Evolutionary conservation across 2,888 invertebrate genomes (phyloP), one percentile per base, ranked within the genome.

Genomic region (Rhagophthalmus giganteus): DNA sequence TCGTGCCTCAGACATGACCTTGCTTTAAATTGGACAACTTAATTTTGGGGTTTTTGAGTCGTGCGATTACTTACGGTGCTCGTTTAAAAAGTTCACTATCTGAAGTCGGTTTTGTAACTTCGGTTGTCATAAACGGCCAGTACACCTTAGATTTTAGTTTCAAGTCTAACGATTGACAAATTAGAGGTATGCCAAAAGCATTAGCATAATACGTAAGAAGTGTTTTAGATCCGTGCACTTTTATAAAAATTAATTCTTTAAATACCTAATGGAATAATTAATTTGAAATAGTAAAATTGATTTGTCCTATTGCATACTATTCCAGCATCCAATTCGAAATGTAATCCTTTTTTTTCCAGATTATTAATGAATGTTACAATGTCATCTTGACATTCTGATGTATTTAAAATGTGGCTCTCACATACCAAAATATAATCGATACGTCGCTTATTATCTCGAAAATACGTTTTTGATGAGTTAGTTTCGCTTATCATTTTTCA

Each of bases 181-280:
- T 55, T 44, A 69, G 44, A 32, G 63, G 60, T 14, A 71, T 60
- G 38, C 62, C 56, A 15, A 61, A 64, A 27, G 63, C 30, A 13
- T 60, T 55, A 14, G 67, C 64, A 46, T 61, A 65, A 28, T 59
- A 45, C 7, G 51, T 2, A 13, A 70, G 39, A 28, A 66, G 41
- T 2, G 58, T 11, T 6, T 68, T 61, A 3, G 73, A 65, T 1
- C 69, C 73, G 50, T 74, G 72, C 2, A 72, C 58, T 62, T 72
- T 71, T 5, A 73, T 51, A 50, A 71, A 74, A 4, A 67, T 45
- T 14, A 68, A 37, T 40, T 57, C 57, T 50, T 58, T 25, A 62
- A 63, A 55, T 14, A 41, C 53, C 67, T 67, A 51, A 45, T 4
- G 9, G n/a, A 62, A 55, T 20, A n/a, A n/a, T n/a, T n/a, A n/a